Base-by-base conservation (phyloP, 1,140 invertebrate species). In the Drosophila sulfurigaster region DNA sequence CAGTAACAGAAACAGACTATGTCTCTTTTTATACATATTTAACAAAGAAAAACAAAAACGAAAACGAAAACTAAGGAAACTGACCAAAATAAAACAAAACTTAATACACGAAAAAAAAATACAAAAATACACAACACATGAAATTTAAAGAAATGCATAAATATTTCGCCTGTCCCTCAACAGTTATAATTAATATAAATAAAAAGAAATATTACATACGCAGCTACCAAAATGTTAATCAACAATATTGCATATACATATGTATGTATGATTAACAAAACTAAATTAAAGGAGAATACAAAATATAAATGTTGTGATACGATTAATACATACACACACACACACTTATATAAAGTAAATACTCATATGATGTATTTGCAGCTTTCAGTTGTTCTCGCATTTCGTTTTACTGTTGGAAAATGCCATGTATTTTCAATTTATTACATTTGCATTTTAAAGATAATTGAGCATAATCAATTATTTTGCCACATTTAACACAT, bases 401-500 rank as follows among this genome's bases (percentile, higher is more conserved):
- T 57, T 57, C 7, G 41, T 38, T 57, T 41, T 6, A 41, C 10
- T 57, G 28, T 32, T 32, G 32, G 52, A 46, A 35, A 51, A 54
- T 28, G 49, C 35, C 38, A 43, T 7, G 16, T 60, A 58, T 59
- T 81, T 65, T 52, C 62, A 51, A 71, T 71, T 62, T 71, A 78
- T 79, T 76, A 75, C 73, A 63, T 72, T 72, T 72, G 38, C 69
- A 66, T 76, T 72, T 76, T 59, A 65, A 69, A 72, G 56, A 89
- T 88, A 88, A 88, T 89, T 89, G 83, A 75, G 85, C 80, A 83
- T 89, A 88, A 88, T 88, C 80, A 88, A 88, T 88, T 88, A 88
- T 88, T 88, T 89, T 89, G 70, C 85, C 83, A 81, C 83, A 89
- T 88, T 87, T 75, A 88, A 89, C 81, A 78, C 72, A 72, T 73